Evolutionary conservation across 2,888 invertebrate species (phyloP), one percentile per base, ranked within the genome.

Genomic region (Odontothrips loti): DNA sequence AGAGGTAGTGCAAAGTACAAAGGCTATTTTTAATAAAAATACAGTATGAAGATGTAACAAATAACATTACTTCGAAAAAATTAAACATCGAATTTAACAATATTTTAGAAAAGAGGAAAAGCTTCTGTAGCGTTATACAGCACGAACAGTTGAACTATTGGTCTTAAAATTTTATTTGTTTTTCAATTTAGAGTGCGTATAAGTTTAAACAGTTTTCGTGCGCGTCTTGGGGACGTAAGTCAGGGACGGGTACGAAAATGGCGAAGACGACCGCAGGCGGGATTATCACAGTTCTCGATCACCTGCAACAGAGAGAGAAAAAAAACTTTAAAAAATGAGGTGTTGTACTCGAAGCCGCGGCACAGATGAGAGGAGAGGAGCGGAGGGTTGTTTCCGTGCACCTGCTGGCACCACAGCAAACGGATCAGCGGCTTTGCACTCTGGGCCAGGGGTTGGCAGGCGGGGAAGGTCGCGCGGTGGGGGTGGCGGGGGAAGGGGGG

Each of bases 11-110:
- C 34, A 43, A 43, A 43, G 34, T 43, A 43, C 34, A 43, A n/a
- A n/a, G n/a, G n/a, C n/a, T n/a, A n/a, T n/a, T n/a, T n/a, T n/a
- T n/a, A n/a, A n/a, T n/a, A n/a, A n/a, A n/a, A n/a, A n/a, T n/a
- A n/a, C n/a, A n/a, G n/a, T n/a, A n/a, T n/a, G n/a, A n/a, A n/a
- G n/a, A n/a, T n/a, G n/a, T n/a, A n/a, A 43, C 34, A 43, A 6
- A 6, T 43, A 43, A 43, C 6, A 43, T 43, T 43, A 43, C 34
- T 43, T 43, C 34, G 2, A 43, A 43, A 43, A 2, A 43, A 43
- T 47, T 79, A 29, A 47, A 47, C 79, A 79, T 47, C 34, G 47
- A 23, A 79, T 47, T 79, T 79, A 79, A 79, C 47, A 79, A 79
- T 12, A 79, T 29, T 29, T 34, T 23, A 79, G 23, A 47, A 27